A percentile compares a stretch with the other conserved stretches of the same genome.
Conservation (phyloP, 2,113 vertebrate genomes). For the Tachycineta bicolor region DNA sequence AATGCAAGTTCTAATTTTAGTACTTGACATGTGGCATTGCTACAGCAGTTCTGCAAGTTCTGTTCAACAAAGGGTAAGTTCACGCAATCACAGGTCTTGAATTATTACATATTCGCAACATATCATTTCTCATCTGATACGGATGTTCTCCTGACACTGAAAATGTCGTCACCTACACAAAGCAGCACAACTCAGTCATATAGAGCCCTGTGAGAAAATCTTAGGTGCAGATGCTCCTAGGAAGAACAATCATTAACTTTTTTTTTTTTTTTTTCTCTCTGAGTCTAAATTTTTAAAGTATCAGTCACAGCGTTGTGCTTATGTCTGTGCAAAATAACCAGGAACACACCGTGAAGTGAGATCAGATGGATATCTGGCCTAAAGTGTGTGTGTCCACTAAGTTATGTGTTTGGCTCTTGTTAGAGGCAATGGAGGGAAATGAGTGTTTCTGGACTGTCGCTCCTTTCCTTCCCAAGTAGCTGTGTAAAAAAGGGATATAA, state of each 20-base stretch:
- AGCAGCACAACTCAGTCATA: not conserved
- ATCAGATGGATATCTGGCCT: not conserved
- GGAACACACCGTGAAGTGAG: not conserved
- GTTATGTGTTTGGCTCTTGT: not conserved
- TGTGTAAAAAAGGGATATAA: not conserved
- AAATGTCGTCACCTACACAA: slow-evolving; percentile 31
- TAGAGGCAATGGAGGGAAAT: not conserved
- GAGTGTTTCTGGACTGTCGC: not conserved
- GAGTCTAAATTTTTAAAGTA: not conserved
- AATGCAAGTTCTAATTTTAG: not conserved
- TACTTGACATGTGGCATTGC: not conserved
- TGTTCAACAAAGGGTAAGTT: not conserved
- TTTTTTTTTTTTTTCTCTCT: not conserved
- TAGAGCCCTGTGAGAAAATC: not conserved
- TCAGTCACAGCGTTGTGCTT: not conserved
- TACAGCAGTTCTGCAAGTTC: not conserved
- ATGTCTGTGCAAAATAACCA: not conserved
- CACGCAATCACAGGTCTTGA: not conserved
- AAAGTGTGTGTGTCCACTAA: not conserved
- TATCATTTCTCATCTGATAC: not conserved
- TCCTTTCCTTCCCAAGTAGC: not conserved
- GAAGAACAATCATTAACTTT: not conserved
- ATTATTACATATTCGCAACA: not conserved
- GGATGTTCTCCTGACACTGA: not conserved
- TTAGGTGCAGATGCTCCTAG: not conserved